These are phyloP conservation scores for Corythornis cristatus DNA, from an alignment of 2,113 vertebrate genomes.

Conservation along the genomic window DNA sequence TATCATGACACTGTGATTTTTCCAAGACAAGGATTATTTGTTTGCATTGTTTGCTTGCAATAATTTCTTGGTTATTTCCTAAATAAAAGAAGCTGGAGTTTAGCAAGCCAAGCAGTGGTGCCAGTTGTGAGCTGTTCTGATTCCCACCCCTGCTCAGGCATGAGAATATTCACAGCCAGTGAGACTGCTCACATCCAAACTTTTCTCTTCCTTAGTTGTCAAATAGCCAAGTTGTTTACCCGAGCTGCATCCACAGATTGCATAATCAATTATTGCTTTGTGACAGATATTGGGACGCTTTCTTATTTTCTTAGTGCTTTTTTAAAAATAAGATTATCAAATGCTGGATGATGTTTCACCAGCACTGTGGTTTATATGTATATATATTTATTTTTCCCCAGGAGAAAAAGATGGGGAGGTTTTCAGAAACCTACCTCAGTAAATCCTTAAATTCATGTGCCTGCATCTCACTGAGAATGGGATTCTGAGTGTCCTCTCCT, in stretches of 20 bases:
- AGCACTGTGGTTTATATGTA: neutral
- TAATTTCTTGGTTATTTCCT: neutral
- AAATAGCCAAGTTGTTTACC: neutral
- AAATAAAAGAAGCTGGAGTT: neutral
- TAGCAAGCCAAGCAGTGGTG: neutral
- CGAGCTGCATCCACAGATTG: neutral
- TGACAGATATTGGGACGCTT: neutral
- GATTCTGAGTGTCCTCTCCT: neutral
- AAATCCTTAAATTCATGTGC: neutral
- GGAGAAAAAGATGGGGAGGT: neutral
- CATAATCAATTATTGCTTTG: neutral
- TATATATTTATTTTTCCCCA: neutral
- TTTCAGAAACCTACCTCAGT: neutral
- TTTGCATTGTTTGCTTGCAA: neutral
- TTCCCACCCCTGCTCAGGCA: neutral
- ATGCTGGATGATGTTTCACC: neutral
- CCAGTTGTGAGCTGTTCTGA: neutral
- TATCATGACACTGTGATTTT: neutral
- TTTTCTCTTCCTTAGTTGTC: neutral
- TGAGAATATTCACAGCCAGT: conserved; percentile 7
- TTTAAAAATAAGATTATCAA: neutral
- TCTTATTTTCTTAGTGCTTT: neutral
- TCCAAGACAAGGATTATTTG: neutral
- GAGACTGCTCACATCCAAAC: neutral
- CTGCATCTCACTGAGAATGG: neutral